Base-by-base conservation (phyloP, 2,113 vertebrate species). In the Sebastes fasciatus region DNA sequence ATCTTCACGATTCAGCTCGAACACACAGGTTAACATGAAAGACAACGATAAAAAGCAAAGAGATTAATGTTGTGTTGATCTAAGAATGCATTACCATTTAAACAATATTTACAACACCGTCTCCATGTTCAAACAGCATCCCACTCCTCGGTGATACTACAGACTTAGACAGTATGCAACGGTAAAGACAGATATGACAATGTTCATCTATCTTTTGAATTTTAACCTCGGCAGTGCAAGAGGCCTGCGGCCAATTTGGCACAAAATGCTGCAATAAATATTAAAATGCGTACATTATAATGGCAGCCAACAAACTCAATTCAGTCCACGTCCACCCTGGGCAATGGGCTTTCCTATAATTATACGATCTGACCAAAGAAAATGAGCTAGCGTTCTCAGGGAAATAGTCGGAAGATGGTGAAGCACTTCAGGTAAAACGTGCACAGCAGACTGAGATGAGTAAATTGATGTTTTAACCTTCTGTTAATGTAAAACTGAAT, bases 391-490 rank as follows among this genome's bases (percentile, higher is more conserved):
- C 82, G 21, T 62, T 84, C 57, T 61, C 8, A 17, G 43, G 23
- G 48, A 84, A 84, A 82, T 57, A 49, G 48, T 79, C 14, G 80
- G 58, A 77, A 66, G 60, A 85, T 17, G 70, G 26, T 23, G 43
- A 83, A 84, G 72, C 65, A 90, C 81, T 91, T 84, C 81, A 90
- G 88, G 88, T 88, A 43, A 73, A 83, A 89, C 72, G 60, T 80
- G 80, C 80, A 79, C 57, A 77, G 84, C 69, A 54, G 69, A 55
- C 34, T 73, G 79, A 79, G 71, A 85, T 58, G 74, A 34, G 71
- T 45, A 81, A 90, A 88, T 82, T 49, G 66, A 67, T 77, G 57
- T 81, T 92, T 89, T 85, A 86, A 89, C 88, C 79, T 91, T 85
- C 74, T 84, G 51, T 80, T 89, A 85, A 89, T 81, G 72, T 81